phyloP scores from a whole-genome alignment of 2,888 invertebrate genomes.

The Leistus spinibarbis region DNA sequence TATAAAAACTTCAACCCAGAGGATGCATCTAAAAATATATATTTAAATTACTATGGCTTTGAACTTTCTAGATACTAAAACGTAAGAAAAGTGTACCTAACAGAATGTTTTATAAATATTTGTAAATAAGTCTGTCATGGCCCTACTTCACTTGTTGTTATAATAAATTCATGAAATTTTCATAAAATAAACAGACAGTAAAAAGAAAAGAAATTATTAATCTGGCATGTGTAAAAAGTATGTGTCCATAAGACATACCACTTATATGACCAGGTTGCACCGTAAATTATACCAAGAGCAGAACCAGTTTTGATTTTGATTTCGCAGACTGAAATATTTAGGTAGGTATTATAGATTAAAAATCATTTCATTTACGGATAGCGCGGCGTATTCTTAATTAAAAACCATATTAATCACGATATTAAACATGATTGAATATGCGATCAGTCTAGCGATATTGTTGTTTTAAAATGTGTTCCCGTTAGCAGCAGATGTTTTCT shows the following conservation, averaged over 20 bases:
- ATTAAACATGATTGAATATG: constrained; percentile 4
- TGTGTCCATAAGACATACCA: background rate
- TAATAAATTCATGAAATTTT: background rate
- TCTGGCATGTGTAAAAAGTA: background rate
- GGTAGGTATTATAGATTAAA: background rate
- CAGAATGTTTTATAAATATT: background rate
- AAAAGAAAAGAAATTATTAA: background rate
- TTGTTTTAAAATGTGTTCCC: background rate
- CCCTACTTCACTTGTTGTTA: background rate
- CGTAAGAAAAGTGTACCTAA: too few relatives aligned
- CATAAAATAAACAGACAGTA: background rate
- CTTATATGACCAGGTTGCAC: background rate
- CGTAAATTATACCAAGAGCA: background rate
- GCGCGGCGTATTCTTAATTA: background rate
- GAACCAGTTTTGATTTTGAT: background rate
- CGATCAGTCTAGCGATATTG: background rate
- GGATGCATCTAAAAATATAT: too few relatives aligned
- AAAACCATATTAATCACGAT: constrained; percentile 3
- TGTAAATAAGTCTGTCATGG: background rate
- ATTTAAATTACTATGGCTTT: too few relatives aligned
- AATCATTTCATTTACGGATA: background rate
- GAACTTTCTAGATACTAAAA: too few relatives aligned
- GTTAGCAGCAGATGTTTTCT: background rate
- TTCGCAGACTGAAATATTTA: background rate
- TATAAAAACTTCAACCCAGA: too few relatives aligned